Evolutionary conservation across 2,113 vertebrate species (phyloP).

Genomic region (Mirza zaza): DNA sequence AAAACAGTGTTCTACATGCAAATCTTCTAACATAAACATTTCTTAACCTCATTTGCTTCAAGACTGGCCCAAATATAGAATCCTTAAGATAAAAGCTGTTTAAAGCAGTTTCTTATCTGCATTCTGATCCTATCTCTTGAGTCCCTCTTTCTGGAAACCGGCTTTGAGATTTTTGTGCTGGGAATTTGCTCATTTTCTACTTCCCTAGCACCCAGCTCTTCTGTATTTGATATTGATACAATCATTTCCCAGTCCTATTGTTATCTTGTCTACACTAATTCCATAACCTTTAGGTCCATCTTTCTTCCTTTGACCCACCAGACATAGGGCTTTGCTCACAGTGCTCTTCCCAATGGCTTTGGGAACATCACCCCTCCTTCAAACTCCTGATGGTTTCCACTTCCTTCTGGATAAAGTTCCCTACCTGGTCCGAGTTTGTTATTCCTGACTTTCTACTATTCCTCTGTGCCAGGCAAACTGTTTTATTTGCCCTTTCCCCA

Average conservation of each 20-base stretch:
- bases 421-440: neutral
- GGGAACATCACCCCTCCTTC: neutral
- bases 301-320: neutral
- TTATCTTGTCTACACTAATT: neutral
- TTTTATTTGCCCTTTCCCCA: neutral
- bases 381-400: neutral
- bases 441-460: neutral
- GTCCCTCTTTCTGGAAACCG: constrained; percentile 11
- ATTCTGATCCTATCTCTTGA: constrained; percentile 31
- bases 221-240: neutral
- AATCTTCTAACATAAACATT: constrained; percentile 85
- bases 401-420: neutral
- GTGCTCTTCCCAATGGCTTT: neutral
- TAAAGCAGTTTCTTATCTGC: constrained; percentile 47
- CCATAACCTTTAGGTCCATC: neutral
- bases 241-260: constrained; percentile 20
- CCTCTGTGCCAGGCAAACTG: neutral
- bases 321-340: neutral
- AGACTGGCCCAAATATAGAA: constrained; percentile 73
- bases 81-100: constrained; percentile 28
- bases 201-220: neutral
- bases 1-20: constrained; percentile 87
- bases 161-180: constrained; percentile 11
- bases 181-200: neutral
- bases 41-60: constrained; percentile 84